Evolutionary conservation across 2,797 vertebrate genomes (phyloP), one percentile per base, ranked within the genome.

Genomic region (Acanthurus lineatus): DNA sequence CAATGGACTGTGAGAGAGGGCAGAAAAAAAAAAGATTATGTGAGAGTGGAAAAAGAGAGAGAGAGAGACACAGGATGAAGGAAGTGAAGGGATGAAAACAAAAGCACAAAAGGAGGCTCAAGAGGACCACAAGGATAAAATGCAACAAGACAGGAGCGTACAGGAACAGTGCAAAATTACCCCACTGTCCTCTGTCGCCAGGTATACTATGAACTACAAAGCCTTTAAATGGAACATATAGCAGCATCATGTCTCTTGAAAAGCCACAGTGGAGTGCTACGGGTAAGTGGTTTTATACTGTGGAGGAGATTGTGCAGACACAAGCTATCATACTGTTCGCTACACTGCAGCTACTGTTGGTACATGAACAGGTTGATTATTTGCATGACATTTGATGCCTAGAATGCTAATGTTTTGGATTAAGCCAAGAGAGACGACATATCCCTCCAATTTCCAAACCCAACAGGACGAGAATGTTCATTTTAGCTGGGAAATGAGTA

Each of bases 1-100:
- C 97, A 82, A 99, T 96, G 84, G 97, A 99, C 97, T 99, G 90
- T n/a, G 72, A 79, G 72, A 44, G 45, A 71, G 54, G 57, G 53
- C 42, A 76, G 74, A 38, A 42, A 47, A 65, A 65, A 68, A 58
- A 52, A 67, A 32, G 28, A 74, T 75, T 77, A 62, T 48, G 25
- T 69, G 51, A 38, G 17, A 65, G 69, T 8, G 32, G 32, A 35
- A 6, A 5, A 4, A 32, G 28, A 42, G 40, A 9, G 63, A 47
- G 35, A 69, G 38, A 57, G 6, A 84, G 7, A 35, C 12, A 45
- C 3, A 17, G 17, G 11, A 67, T 40, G 14, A 12, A 40, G 35
- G 19, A 44, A 22, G 25, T 32, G 40, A 52, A 25, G 38, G 38
- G 57, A 48, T 56, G 12, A 68, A 65, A 66, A 72, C 0, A 71